phyloP scores from a whole-genome alignment of 2,113 vertebrate genomes.

The Hippocampus mohnikei region DNA sequence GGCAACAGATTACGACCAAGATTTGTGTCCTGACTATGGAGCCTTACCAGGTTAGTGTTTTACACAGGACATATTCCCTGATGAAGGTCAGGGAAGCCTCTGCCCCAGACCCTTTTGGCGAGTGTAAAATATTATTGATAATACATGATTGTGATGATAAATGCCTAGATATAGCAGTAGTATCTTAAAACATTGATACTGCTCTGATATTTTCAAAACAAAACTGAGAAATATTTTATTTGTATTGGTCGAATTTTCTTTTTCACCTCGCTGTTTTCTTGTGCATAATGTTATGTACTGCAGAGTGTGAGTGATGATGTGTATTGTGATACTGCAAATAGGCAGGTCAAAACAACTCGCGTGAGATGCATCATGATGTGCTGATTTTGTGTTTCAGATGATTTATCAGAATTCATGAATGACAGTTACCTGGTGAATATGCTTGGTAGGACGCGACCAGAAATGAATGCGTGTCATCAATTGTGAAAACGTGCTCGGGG shows the following conservation, averaged over 20 bases:
- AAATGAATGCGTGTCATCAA: background rate
- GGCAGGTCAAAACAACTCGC: too few relatives aligned
- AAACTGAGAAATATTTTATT: background rate
- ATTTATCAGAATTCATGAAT: constrained; percentile 26
- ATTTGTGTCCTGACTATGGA: background rate
- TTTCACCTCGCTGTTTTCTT: background rate
- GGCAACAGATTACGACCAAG: background rate
- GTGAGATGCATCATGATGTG: background rate
- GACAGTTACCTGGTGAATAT: constrained; percentile 1
- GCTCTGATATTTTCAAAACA: background rate
- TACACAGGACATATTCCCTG: background rate
- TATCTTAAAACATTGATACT: background rate
- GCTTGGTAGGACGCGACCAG: constrained; percentile 24
- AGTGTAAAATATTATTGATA: background rate
- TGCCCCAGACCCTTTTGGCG: background rate
- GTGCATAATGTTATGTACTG: background rate
- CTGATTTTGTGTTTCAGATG: constrained; percentile 38
- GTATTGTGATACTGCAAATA: background rate
- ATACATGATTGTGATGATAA: background rate
- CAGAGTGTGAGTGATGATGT: background rate
- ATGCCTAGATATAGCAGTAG: background rate
- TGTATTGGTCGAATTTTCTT: background rate
- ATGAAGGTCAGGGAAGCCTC: background rate
- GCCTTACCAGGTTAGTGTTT: background rate
- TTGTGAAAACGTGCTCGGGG: background rate